Evolutionary conservation across 2,888 invertebrate species (phyloP), one percentile per base, ranked within the genome.

Genomic region (Pristionchus arcanus): DNA sequence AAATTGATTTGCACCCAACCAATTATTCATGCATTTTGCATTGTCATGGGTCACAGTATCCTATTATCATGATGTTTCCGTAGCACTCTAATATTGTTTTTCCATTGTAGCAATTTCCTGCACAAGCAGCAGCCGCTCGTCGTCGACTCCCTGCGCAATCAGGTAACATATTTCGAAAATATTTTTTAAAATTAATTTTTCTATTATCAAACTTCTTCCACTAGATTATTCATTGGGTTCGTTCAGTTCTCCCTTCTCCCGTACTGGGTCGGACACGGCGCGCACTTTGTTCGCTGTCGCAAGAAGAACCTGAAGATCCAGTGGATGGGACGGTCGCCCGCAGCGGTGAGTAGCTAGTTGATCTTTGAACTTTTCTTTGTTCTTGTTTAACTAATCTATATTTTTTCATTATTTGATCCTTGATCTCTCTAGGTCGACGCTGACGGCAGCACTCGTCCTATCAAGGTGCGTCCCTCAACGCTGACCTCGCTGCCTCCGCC

Each of bases 231-330:
- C 19, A 19, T 55, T 55, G 25, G 63, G 25, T 63, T 21, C 25
- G 7, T 34, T 28, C 81, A 81, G 59, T 85, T 85, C 37, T 59
- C 84, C 5, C 55, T 63, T 5, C 31, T 85, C 2, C 84, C 84
- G 5, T 63, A 55, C 55, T 85, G 84, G 84, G 34, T 85, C 59
- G 84, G 84, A 0, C 59, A 85, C 84, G 84, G 84, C 25, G 84
- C 84, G 34, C 59, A 85, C 28, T 59, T 85, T 34, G 59, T 85
- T 4, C 55, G 84, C 19, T 34, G 59, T 25, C 84, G 55, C 59
- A 55, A 34, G 84, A 53, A 81, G 81, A 83, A 55, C 34, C 53
- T 81, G n/a, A 59, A 55, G 49, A 59, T 85, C 25, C 59, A 34
- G 59, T 85, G 84, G 84, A 59, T 3, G 13, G 59, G 59, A 21